Percentiles rank a stretch among this genome's conserved stretches.
Conservation (phyloP, 1,140 invertebrate species). For the Leptinotarsa texana region DNA sequence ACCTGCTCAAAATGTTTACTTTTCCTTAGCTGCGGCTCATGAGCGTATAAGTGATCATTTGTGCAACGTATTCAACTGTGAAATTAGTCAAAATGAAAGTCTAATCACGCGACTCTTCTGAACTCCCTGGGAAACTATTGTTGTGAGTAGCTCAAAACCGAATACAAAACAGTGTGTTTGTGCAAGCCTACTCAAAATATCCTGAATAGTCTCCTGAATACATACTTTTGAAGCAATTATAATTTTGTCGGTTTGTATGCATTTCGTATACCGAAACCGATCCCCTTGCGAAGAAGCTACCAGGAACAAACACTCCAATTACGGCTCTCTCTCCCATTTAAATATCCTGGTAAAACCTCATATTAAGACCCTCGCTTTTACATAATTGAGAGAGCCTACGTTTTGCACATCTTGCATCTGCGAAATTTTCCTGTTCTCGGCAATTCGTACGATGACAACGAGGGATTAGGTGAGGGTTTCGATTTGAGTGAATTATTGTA, state of each 20-base stretch:
- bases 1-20: too few relatives aligned
- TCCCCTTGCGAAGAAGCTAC: conserved; percentile 9
- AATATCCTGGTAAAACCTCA: conserved; percentile 22
- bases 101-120: too few relatives aligned
- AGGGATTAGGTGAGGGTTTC: neutral
- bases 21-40: too few relatives aligned
- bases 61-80: too few relatives aligned
- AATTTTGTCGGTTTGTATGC: conserved; percentile 13
- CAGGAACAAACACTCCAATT: conserved; percentile 27
- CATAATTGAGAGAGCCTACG: conserved; percentile 24
- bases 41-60: too few relatives aligned
- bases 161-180: too few relatives aligned
- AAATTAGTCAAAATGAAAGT: too few relatives aligned
- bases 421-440: neutral
- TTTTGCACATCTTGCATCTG: conserved; percentile 16
- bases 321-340: conserved; percentile 21
- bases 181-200: neutral
- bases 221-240: conserved; percentile 12
- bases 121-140: too few relatives aligned
- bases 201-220: neutral
- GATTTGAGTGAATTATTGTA: neutral
- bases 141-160: too few relatives aligned
- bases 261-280: neutral
- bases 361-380: conserved; percentile 21
- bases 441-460: neutral